phyloP scores from a whole-genome alignment of 2,113 vertebrate species.

The Phoenicopterus ruber region DNA sequence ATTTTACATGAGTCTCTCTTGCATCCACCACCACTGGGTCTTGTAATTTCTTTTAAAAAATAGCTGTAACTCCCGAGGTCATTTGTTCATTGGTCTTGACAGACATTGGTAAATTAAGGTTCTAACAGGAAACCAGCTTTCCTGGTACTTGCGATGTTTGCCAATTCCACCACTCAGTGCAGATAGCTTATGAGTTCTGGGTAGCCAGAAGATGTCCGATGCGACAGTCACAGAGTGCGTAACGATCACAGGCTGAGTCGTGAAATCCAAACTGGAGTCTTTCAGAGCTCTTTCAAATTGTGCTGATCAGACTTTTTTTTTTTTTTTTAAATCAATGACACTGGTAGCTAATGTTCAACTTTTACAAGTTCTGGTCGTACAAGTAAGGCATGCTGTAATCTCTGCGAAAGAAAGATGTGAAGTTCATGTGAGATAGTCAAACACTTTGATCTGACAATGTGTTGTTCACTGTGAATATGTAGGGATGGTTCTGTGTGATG shows the following conservation, averaged over 20 bases:
- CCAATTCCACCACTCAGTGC: neutral
- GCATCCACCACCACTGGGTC: neutral
- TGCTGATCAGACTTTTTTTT: neutral
- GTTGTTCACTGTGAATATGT: neutral
- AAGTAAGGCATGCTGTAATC: neutral
- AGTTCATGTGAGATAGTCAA: neutral
- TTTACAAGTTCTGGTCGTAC: neutral
- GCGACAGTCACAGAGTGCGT: neutral
- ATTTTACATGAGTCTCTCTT: neutral
- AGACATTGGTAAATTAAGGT: neutral
- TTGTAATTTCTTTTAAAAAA: neutral
- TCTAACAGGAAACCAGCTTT: neutral
- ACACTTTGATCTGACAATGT: neutral
- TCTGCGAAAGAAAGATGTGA: neutral
- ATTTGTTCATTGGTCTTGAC: neutral
- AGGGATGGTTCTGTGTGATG: neutral
- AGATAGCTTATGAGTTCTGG: neutral
- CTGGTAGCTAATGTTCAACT: neutral
- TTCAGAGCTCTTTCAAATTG: neutral
- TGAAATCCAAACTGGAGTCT: neutral
- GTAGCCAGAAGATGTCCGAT: neutral
- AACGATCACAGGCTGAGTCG: accelerated
- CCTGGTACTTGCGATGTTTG: neutral
- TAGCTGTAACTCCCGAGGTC: neutral
- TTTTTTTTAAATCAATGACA: neutral